Evolutionary conservation across 2,797 vertebrate species (phyloP).

Genomic region (Amniataba percoides): DNA sequence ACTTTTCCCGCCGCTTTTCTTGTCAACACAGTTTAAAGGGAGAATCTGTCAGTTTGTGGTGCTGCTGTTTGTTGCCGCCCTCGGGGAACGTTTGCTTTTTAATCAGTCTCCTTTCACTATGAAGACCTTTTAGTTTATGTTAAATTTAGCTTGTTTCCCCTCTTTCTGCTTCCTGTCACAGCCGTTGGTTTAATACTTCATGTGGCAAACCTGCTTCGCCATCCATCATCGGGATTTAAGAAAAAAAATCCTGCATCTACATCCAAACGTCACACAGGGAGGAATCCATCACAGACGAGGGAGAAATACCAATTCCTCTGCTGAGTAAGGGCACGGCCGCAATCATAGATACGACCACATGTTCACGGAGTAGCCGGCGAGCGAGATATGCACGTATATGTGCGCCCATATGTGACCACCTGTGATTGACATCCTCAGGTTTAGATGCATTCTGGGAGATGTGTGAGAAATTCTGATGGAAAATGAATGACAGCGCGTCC

Average conservation of each 20-base stretch:
- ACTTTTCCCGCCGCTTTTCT: constrained; percentile 29
- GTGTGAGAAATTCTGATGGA: constrained; percentile 6
- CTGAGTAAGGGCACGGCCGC: constrained; percentile 22
- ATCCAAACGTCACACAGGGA: background rate
- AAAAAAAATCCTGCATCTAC: background rate
- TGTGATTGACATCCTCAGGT: constrained; percentile 16
- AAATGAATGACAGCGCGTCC: background rate
- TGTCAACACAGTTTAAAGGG: constrained; percentile 54
- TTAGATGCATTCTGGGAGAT: background rate
- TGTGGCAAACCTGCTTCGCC: constrained; percentile 8
- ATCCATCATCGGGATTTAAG: background rate
- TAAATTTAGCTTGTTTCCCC: constrained; percentile 4
- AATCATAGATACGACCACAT: constrained; percentile 23
- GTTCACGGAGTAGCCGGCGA: background rate
- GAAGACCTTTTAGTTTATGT: constrained; percentile 32
- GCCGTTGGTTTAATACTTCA: constrained; percentile 13
- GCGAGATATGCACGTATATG: background rate
- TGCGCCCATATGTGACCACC: too few relatives aligned
- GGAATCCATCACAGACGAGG: constrained; percentile 3
- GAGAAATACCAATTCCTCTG: constrained; percentile 8
- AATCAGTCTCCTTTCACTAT: constrained; percentile 31
- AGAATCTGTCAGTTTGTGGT: constrained; percentile 53
- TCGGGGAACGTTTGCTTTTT: constrained; percentile 46
- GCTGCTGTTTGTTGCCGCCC: constrained; percentile 48
- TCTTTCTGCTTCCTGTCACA: background rate